phyloP scores from a whole-genome alignment of 2,888 invertebrate genomes.

The Adelognathus sp. region DNA sequence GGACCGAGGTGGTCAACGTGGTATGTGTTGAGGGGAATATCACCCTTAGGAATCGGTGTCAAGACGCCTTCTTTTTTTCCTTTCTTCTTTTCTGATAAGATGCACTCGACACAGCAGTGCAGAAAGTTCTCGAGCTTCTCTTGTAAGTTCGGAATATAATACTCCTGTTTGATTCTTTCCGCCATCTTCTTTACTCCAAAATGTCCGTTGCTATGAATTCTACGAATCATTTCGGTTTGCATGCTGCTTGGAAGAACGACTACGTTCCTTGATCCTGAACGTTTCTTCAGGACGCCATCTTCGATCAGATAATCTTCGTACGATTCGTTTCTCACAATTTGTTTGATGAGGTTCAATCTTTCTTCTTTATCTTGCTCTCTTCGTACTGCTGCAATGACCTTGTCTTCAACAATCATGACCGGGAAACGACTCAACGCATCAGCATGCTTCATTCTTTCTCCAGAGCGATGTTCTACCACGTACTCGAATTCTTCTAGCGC shows the following conservation, averaged over 20 bases:
- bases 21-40: constrained; percentile 67
- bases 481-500: constrained; percentile 60
- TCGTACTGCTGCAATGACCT: background rate
- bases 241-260: constrained; percentile 14
- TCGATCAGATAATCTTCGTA: constrained; percentile 8
- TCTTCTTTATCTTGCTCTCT: constrained; percentile 10
- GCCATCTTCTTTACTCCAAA: constrained; percentile 51
- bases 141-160: constrained; percentile 52
- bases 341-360: background rate
- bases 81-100: constrained; percentile 65
- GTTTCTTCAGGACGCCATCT: constrained; percentile 38
- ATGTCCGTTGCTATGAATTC: constrained; percentile 52
- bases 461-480: constrained; percentile 62
- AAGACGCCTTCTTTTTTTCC: constrained; percentile 70
- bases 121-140: constrained; percentile 53
- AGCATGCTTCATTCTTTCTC: constrained; percentile 60
- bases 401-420: background rate
- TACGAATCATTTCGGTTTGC: constrained; percentile 38
- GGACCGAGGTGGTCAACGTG: constrained; percentile 75
- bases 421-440: constrained; percentile 64
- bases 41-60: constrained; percentile 68
- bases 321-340: background rate
- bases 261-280: constrained; percentile 26
- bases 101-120: constrained; percentile 65
- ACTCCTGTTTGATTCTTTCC: constrained; percentile 46